phyloP scores from a whole-genome alignment of 2,113 vertebrate species.

The Myotis yumanensis region DNA sequence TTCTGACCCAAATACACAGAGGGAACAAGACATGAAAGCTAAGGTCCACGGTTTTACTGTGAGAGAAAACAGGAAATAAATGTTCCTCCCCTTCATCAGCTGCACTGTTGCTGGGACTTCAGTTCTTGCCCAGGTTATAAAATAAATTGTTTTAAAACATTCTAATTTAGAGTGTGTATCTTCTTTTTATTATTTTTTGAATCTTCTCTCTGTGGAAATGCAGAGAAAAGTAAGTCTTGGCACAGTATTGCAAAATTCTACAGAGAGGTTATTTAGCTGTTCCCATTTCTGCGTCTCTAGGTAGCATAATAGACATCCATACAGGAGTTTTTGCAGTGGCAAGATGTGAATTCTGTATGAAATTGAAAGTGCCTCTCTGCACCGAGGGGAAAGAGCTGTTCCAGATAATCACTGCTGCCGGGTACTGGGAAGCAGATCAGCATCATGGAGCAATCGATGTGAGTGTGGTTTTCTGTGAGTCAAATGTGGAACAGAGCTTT shows the following conservation, averaged over 20 bases:
- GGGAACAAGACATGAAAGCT: neutral
- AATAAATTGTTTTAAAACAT: neutral
- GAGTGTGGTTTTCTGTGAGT: neutral
- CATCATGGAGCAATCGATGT: neutral
- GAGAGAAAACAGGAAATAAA: neutral
- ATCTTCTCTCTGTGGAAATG: neutral
- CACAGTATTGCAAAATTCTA: neutral
- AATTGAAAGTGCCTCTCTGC: constrained; percentile 10
- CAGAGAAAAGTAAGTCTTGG: constrained; percentile 32
- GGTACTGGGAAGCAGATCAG: neutral
- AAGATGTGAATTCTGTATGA: constrained; percentile 30
- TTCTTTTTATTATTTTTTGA: constrained; percentile 21
- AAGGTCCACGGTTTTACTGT: neutral
- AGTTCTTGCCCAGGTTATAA: neutral
- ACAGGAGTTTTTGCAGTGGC: neutral
- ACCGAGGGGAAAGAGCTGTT: neutral
- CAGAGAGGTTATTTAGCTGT: neutral
- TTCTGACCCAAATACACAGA: neutral
- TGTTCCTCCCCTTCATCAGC: neutral
- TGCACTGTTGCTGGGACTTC: neutral
- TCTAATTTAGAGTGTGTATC: neutral
- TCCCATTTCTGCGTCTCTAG: neutral
- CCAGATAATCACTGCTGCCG: neutral
- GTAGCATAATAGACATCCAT: neutral
- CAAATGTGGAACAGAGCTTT: neutral